Percentiles rank a stretch among this genome's conserved stretches.
Conservation (phyloP, 2,888 invertebrate genomes). For the Drepana falcataria region DNA sequence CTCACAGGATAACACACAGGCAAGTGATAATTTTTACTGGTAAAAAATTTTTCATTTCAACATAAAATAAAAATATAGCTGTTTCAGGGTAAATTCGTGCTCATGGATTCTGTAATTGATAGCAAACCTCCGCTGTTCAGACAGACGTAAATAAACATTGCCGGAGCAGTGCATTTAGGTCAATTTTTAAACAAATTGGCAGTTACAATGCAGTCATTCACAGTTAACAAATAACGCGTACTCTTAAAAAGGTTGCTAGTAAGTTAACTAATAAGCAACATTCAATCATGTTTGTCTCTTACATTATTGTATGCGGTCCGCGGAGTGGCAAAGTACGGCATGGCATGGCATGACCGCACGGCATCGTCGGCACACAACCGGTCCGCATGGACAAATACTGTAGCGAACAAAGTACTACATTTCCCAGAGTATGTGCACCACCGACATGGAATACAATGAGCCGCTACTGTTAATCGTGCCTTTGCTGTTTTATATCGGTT, state of each 20-base stretch:
- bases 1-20: too few species aligned
- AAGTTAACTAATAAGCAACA: background rate
- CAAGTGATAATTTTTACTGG: too few species aligned
- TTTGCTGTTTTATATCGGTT: slow-evolving; percentile 7
- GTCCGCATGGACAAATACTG: slow-evolving; percentile 28
- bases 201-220: background rate
- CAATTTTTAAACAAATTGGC: slow-evolving; percentile 7
- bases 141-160: slow-evolving; percentile 20
- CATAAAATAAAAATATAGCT: background rate
- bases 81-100: slow-evolving; percentile 24
- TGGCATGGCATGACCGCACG: slow-evolving; percentile 50
- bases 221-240: background rate
- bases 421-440: slow-evolving; percentile 19
- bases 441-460: slow-evolving; percentile 19
- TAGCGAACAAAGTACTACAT: slow-evolving; percentile 15
- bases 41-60: background rate
- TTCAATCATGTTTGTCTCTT: too few species aligned
- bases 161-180: slow-evolving; percentile 24
- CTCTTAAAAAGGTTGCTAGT: too few species aligned
- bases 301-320: background rate
- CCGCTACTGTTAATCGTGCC: slow-evolving; percentile 19
- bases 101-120: slow-evolving; percentile 32
- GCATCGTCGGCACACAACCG: slow-evolving; percentile 31
- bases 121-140: slow-evolving; percentile 16
- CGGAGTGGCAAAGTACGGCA: background rate